phyloP scores from a whole-genome alignment of 2,888 invertebrate genomes.

The Lasioglossum calceatum region DNA sequence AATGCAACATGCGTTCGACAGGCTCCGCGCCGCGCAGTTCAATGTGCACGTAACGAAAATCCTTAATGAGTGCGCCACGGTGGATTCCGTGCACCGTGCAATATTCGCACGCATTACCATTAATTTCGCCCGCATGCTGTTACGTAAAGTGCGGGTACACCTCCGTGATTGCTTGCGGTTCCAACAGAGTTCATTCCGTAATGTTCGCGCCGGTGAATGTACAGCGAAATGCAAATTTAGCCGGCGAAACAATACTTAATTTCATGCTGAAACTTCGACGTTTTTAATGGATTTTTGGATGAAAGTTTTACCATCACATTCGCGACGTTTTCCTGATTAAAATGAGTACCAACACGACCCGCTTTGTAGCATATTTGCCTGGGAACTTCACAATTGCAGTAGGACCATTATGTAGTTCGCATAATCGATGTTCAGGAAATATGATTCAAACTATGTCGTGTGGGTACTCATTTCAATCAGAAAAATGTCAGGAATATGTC shows the following conservation, averaged over 20 bases:
- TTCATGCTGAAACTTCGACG: background rate
- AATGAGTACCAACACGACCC: background rate
- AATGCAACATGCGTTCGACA: conserved; percentile 47
- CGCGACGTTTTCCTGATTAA: background rate
- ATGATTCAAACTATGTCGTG: background rate
- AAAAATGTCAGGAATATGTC: background rate
- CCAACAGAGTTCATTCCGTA: background rate
- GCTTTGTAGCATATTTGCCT: background rate
- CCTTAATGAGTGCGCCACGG: conserved; percentile 25
- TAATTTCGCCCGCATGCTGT: conserved; percentile 31
- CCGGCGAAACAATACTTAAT: background rate
- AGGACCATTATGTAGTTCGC: background rate
- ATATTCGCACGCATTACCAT: conserved; percentile 27
- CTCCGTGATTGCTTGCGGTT: conserved; percentile 15
- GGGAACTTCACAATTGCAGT: no score
- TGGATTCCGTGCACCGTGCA: background rate
- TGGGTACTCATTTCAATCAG: background rate
- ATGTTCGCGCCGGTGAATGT: background rate
- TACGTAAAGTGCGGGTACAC: conserved; percentile 34
- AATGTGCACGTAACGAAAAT: conserved; percentile 42
- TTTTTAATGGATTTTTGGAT: background rate
- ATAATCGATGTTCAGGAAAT: background rate
- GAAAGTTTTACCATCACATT: background rate
- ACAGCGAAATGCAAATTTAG: background rate
- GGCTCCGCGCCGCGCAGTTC: conserved; percentile 23